Evolutionary conservation across 1,140 invertebrate species (phyloP), one percentile per base, ranked within the genome.

Genomic region (Drusus annulatus): DNA sequence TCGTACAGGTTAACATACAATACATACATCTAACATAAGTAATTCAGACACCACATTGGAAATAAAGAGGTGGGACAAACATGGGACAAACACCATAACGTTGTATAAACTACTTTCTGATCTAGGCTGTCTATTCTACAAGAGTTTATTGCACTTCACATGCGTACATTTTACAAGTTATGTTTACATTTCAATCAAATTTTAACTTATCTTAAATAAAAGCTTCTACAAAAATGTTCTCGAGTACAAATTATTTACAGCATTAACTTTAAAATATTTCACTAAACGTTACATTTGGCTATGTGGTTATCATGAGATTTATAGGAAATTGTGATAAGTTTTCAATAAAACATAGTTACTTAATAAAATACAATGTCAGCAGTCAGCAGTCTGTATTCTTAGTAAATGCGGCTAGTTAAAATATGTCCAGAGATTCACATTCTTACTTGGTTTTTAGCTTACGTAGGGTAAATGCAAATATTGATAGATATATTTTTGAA

Each of bases 261-360:
- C 68, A 23, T 63, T 82, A 28, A 63, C 28, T 80, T 82, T 76
- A 74, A 80, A 80, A 74, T 80, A 77, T 78, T 82, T 79, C 52
- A 69, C 81, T 83, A 83, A 83, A 80, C 62, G 50, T 76, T 83
- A 78, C 76, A 80, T 80, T 83, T 80, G 81, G 81, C 81, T 83
- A 83, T 83, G 71, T 71, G 79, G 81, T 78, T 80, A 83, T 80
- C 71, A 80, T 80, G 78, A 83, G 68, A 79, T 79, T 65, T 77
- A 79, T 73, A 74, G 69, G 65, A 71, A 36, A 78, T 56, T 78
- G 77, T 78, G 63, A 54, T 78, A 60, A 74, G 10, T 45, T 28
- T 19, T 50, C 23, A 54, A 28, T 71, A 51, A 71, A 71, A 71
- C 68, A 71, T 71, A 71, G 17, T 51, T 50, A 63, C 28, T 65